Base-by-base conservation (phyloP, 2,113 vertebrate species). In the Chaetodon trifascialis region DNA sequence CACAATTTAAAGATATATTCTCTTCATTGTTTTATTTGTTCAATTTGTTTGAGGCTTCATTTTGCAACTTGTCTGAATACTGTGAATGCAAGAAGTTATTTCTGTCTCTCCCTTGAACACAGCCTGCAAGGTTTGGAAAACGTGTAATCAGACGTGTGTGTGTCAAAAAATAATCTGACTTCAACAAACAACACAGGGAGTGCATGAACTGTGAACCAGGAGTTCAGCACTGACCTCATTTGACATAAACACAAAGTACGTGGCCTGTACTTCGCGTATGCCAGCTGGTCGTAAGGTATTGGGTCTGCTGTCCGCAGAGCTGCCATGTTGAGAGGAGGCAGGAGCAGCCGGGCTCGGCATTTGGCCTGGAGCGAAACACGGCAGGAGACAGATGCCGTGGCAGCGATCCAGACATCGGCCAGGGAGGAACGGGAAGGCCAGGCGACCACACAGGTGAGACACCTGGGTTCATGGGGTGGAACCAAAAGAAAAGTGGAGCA, bases 281-380 rank as follows among this genome's bases (percentile, higher is more conserved):
- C 64, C 89, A 88, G 83, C 74, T 88, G 83, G 73, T 88, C 70
- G 15, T 69, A 58, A 71, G 68, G 64, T 73, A 42, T n/a, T 51
- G 30, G 58, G 23, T 83, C 44, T 86, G 66, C 70, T 72, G 64
- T 86, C 40, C 49, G 40, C 89, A 93, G 92, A 90, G 74, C 82
- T 80, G 85, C 88, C 90, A 97, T 97, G 97, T 95, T 96, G 2
- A 95, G 97, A 65, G 95, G 96, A 30, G 83, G 95, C 0, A 94
- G 96, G 51, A 96, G 92, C 82, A 94, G 95, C 92, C 94, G 94
- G 23, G 94, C 95, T 44, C 95, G 95, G 93, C 96, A 91, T 79
- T 95, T 96, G 8, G 96, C 96, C 62, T 88, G 97, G 82, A 96
- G 93, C 0, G 96, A 96, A 0, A 92, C 94, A 2, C 91, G 91